These are phyloP conservation scores for Drosophila picticornis DNA, from an alignment of 2,888 invertebrate species.

Conservation along the genomic window DNA sequence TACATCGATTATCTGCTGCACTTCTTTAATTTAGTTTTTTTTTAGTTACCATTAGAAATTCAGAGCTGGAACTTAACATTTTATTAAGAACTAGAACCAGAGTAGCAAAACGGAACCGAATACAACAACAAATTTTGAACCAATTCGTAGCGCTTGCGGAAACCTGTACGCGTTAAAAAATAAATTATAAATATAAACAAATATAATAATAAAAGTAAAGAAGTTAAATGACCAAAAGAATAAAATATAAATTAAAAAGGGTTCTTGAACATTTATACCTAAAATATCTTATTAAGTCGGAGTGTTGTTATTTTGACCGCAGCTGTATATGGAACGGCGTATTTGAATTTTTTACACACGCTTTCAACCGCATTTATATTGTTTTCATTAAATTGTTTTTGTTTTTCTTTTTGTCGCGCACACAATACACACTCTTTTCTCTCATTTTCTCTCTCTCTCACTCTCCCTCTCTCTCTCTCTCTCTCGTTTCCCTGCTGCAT, in stretches of 20 bases:
- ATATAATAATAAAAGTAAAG: neutral
- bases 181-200: too few relatives aligned
- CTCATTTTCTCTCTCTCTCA: too few relatives aligned
- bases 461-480: too few relatives aligned
- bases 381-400: slow-evolving; percentile 41
- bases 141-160: neutral
- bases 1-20: neutral
- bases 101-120: neutral
- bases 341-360: slow-evolving; percentile 57
- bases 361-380: slow-evolving; percentile 43
- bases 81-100: neutral
- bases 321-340: neutral
- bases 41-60: neutral
- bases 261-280: neutral
- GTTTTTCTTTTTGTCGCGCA: slow-evolving; percentile 24
- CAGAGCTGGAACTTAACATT: neutral
- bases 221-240: neutral
- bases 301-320: neutral
- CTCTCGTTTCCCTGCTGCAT: neutral
- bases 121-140: neutral
- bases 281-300: neutral
- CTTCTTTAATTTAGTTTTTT: neutral
- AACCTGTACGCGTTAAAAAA: too few relatives aligned
- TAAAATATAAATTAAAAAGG: neutral
- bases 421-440: slow-evolving; percentile 1